Conservation (phyloP, 2,113 vertebrate genomes). For the Ictalurus punctatus region DNA sequence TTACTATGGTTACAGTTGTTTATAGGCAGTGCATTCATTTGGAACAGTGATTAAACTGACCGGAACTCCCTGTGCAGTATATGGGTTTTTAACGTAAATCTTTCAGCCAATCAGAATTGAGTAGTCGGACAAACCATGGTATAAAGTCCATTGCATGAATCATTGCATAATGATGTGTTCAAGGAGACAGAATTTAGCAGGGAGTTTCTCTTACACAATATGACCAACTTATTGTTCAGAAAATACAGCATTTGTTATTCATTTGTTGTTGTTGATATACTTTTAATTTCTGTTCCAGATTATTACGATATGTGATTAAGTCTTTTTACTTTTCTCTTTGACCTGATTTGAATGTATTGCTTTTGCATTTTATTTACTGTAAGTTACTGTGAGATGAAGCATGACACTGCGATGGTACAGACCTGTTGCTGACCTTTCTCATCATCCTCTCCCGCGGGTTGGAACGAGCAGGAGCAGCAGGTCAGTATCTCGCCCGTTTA, state of each 20-base stretch:
- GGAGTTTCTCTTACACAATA: no score
- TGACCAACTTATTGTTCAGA: not conserved
- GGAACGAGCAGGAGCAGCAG: conserved; percentile 69
- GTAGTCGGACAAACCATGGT: not conserved
- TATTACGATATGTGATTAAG: not conserved
- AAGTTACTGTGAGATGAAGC: conserved; percentile 76
- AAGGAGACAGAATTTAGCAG: not conserved
- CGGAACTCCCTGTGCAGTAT: no score
- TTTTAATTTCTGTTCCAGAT: conserved; percentile 21
- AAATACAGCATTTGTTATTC: conserved; percentile 12
- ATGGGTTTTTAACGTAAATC: no score
- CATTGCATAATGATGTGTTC: not conserved
- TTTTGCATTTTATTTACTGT: conserved; percentile 7
- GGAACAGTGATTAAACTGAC: no score
- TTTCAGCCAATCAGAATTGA: no score
- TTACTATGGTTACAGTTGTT: no score
- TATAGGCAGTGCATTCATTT: no score
- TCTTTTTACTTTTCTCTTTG: not conserved
- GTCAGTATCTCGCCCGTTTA: conserved; percentile 68
- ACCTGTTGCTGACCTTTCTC: conserved; percentile 70
- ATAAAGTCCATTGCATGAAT: not conserved
- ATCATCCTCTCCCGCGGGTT: conserved; percentile 50
- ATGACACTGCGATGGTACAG: conserved; percentile 61
- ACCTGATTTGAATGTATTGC: conserved; percentile 18
- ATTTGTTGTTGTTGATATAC: conserved; percentile 37